These are phyloP conservation scores for Parascotia fuliginaria DNA, from an alignment of 2,888 invertebrate genomes.

Conservation along the genomic window DNA sequence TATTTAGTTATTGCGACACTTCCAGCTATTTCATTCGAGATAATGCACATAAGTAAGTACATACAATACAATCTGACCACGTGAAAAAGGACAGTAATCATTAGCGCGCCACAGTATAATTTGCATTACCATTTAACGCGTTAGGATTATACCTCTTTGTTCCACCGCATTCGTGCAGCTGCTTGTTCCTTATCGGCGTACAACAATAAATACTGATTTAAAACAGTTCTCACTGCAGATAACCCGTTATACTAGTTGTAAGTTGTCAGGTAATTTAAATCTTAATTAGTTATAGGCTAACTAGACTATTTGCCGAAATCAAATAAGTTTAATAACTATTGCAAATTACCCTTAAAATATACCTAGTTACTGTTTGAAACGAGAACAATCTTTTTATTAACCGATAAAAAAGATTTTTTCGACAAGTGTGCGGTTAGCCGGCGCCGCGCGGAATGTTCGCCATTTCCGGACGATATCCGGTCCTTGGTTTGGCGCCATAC, in stretches of 20 bases:
- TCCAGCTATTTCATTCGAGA: slow-evolving; percentile 66
- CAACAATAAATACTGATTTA: slow-evolving; percentile 76
- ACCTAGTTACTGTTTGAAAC: slow-evolving; percentile 4
- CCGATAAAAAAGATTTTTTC: slow-evolving; percentile 57
- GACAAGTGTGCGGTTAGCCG: slow-evolving; percentile 66
- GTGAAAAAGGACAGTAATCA: slow-evolving; percentile 54
- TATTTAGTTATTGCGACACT: slow-evolving; percentile 57
- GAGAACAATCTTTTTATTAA: slow-evolving; percentile 32
- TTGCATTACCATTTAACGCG: slow-evolving; percentile 66
- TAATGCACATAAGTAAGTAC: slow-evolving; percentile 66
- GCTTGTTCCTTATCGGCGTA: slow-evolving; percentile 72
- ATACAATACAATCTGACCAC: slow-evolving; percentile 55
- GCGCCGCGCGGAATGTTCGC: slow-evolving; percentile 80
- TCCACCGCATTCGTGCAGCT: slow-evolving; percentile 73
- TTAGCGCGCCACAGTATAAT: slow-evolving; percentile 55
- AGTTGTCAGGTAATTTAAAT: slow-evolving; percentile 47
- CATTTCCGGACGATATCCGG: slow-evolving; percentile 85
- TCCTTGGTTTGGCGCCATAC: slow-evolving; percentile 63
- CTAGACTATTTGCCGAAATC: slow-evolving; percentile 35
- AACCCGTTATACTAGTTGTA: slow-evolving; percentile 58
- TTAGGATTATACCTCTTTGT: slow-evolving; percentile 77
- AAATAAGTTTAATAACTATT: neutral
- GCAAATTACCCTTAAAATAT: slow-evolving; percentile 14
- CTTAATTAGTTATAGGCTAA: slow-evolving; percentile 18
- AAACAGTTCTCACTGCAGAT: slow-evolving; percentile 72